phyloP scores from a whole-genome alignment of 2,888 invertebrate species.

The Agonopterix subpropinquella region DNA sequence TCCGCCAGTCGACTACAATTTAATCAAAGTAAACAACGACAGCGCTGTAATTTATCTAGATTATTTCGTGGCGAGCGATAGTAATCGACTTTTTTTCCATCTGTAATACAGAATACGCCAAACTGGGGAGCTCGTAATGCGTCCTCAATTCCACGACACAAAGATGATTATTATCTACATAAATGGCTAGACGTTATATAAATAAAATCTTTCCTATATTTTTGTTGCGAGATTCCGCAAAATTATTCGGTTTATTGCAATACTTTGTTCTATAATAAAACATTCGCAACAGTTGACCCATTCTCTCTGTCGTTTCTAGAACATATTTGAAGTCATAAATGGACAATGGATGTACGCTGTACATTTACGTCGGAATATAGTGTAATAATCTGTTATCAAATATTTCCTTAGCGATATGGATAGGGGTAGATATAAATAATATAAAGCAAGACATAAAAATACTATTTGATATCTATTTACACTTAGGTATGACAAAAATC shows the following conservation, averaged over 20 bases:
- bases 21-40: conserved; percentile 75
- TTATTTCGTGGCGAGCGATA: conserved; percentile 69
- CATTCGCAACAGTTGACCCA: conserved; percentile 50
- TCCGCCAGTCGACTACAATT: conserved; percentile 72
- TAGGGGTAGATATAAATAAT: too few relatives aligned
- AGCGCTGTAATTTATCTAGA: conserved; percentile 70
- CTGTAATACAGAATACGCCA: conserved; percentile 29
- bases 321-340: conserved; percentile 39
- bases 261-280: conserved; percentile 36
- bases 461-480: too few relatives aligned
- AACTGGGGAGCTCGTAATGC: conserved; percentile 32
- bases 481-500: too few relatives aligned
- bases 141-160: conserved; percentile 44
- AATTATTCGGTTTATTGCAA: conserved; percentile 30
- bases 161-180: conserved; percentile 55
- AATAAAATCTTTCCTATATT: conserved; percentile 36
- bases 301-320: conserved; percentile 31
- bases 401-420: too few relatives aligned
- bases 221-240: conserved; percentile 24
- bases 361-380: background rate
- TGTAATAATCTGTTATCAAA: too few relatives aligned
- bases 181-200: conserved; percentile 37
- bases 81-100: conserved; percentile 67
- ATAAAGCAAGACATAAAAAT: too few relatives aligned
- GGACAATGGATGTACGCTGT: conserved; percentile 29